These are phyloP conservation scores for Laothoe populi DNA, from an alignment of 2,888 invertebrate species.

Conservation along the genomic window DNA sequence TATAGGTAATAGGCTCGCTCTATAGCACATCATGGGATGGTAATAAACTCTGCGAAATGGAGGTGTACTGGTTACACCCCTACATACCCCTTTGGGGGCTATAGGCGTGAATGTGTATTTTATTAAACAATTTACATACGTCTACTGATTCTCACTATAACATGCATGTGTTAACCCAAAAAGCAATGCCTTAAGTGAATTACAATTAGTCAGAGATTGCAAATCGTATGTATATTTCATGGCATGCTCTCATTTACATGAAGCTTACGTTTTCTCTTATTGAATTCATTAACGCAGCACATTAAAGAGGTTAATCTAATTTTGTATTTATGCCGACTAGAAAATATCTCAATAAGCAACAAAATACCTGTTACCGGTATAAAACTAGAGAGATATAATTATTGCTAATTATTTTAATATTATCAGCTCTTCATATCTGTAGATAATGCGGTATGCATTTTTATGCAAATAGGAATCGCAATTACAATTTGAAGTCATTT, in stretches of 20 bases:
- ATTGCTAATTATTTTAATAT: neutral
- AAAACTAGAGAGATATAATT: neutral
- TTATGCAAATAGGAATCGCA: neutral
- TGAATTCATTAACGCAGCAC: neutral
- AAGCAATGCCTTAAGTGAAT: neutral
- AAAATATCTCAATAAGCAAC: neutral
- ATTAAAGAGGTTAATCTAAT: neutral
- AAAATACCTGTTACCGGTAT: neutral
- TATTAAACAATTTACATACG: neutral
- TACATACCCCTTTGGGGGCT: too few species aligned
- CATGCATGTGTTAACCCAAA: slow-evolving; percentile 12
- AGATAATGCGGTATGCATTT: neutral
- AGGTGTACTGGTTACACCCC: too few species aligned
- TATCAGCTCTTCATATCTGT: too few species aligned
- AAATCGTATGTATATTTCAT: slow-evolving; percentile 8
- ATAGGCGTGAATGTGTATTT: too few species aligned
- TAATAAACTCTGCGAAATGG: too few species aligned
- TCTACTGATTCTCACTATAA: neutral
- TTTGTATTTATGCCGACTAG: neutral
- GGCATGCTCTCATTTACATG: neutral
- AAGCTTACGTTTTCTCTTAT: slow-evolving; percentile 7
- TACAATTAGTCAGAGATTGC: slow-evolving; percentile 9
- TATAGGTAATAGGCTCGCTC: too few species aligned
- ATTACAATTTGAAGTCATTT: neutral
- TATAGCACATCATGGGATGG: too few species aligned